Evolutionary conservation across 2,797 vertebrate genomes (phyloP).

Genomic region (Macropodus opercularis): DNA sequence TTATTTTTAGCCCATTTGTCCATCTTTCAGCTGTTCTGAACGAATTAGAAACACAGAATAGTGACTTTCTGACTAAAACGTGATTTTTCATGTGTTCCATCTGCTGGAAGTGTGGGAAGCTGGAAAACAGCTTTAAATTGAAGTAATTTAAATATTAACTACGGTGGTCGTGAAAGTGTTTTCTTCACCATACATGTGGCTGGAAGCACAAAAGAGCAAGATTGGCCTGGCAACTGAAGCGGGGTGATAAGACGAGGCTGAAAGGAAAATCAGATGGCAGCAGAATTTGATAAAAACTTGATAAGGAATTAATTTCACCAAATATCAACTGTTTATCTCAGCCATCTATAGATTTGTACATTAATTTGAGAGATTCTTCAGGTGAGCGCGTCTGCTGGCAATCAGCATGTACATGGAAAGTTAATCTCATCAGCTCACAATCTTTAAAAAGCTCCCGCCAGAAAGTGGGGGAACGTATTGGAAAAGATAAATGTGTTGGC

Average conservation of each 20-base stretch:
- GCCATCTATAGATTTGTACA: constrained; percentile 39
- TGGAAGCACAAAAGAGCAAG: constrained; percentile 25
- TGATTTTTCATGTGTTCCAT: constrained; percentile 61
- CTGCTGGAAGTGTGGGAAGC: constrained; percentile 54
- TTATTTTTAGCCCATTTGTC: too few relatives aligned
- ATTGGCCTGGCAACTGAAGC: constrained; percentile 30
- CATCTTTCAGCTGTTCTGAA: too few relatives aligned
- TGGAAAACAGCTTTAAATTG: constrained; percentile 44
- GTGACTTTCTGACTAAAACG: too few relatives aligned
- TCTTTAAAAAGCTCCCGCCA: background rate
- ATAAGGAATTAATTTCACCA: constrained; percentile 66
- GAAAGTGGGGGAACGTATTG: constrained; percentile 4
- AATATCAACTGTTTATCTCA: constrained; percentile 51
- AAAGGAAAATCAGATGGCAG: constrained; percentile 45
- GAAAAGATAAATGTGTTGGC: constrained; percentile 19
- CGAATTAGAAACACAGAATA: too few relatives aligned
- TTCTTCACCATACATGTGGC: constrained; percentile 13
- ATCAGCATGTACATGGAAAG: constrained; percentile 4
- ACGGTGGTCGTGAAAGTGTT: constrained; percentile 34
- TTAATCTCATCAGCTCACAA: constrained; percentile 27
- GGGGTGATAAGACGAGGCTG: constrained; percentile 30
- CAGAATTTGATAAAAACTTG: constrained; percentile 52
- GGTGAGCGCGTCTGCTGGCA: constrained; percentile 28
- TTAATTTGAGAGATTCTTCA: constrained; percentile 27
- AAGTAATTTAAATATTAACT: constrained; percentile 68